Evolutionary conservation across 2,888 invertebrate species (phyloP), one percentile per base, ranked within the genome.

Genomic region (Tipula lateralis): DNA sequence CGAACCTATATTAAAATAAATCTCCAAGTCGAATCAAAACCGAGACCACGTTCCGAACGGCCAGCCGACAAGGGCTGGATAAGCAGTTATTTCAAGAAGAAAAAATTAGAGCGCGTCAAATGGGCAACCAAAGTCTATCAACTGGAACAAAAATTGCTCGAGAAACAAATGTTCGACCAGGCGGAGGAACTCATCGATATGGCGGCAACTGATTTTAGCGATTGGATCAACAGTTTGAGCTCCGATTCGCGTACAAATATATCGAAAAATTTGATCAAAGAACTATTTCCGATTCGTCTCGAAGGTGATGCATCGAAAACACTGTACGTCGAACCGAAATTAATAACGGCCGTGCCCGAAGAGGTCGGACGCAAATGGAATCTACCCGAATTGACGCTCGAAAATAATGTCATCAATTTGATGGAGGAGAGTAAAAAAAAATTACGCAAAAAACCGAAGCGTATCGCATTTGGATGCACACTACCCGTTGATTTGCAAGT

Each of bases 161-260:
- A 88, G 30, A 88, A 88, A 30, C 87, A 88, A 0, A 85, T 90
- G 0, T 90, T 89, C 32, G 90, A 90, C 50, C 90, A 90, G 85
- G 90, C 90, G 0, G 89, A 90, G 84, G 87, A 89, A 66, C 86
- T 90, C 0, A 90, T 90, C 89, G 89, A 90, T 86, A 88, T 89
- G 86, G 86, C 87, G 13, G 86, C 87, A 24, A 89, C 89, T 86
- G 88, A 88, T 29, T 90, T 90, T 85, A 87, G 88, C 9, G 87
- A 88, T 19, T 90, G 90, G 89, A 85, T 90, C 0, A 90, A 90
- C 30, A 87, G 87, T 0, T 86, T 90, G 50, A 89, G 90, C 9
- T 88, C 86, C 44, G 87, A 88, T 16, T 86, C 86, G 36, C 87
- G 88, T 19, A 87, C 88, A 7, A 87, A 88, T 13, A 88, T 90